phyloP scores from a whole-genome alignment of 2,113 vertebrate species.

The Etheostoma cragini region DNA sequence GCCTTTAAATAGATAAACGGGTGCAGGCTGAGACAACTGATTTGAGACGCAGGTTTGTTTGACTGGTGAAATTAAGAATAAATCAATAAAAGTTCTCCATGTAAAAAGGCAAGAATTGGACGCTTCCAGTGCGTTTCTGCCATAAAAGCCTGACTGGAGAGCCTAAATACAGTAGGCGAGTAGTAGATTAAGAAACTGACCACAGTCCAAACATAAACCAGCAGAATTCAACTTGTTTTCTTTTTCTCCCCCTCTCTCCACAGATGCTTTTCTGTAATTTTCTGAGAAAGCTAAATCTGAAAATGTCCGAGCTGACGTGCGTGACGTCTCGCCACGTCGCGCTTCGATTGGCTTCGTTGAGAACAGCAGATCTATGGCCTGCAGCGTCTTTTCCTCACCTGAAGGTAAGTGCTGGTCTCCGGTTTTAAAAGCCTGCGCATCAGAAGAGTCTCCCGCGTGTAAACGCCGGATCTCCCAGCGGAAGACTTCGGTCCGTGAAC shows the following conservation, averaged over 20 bases:
- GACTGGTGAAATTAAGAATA: background rate
- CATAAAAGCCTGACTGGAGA: constrained; percentile 20
- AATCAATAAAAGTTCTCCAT: background rate
- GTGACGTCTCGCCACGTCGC: background rate
- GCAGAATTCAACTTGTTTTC: constrained; percentile 49
- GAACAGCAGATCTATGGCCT: constrained; percentile 51
- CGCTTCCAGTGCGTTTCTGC: constrained; percentile 74
- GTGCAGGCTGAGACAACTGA: background rate
- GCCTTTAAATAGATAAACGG: background rate
- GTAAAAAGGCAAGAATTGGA: background rate
- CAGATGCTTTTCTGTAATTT: constrained; percentile 37
- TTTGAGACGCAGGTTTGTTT: too few relatives aligned
- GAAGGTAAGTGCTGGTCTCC: constrained; percentile 76
- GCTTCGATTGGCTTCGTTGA: constrained; percentile 12
- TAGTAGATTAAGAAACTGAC: constrained; percentile 56
- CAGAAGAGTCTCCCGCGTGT: constrained; percentile 62
- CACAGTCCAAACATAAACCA: constrained; percentile 67
- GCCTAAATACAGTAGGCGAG: constrained; percentile 54
- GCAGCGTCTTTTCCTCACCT: constrained; percentile 39
- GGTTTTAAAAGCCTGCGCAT: constrained; percentile 66
- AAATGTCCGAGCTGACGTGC: constrained; percentile 53
- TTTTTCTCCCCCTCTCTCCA: background rate
- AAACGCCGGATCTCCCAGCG: constrained; percentile 55
- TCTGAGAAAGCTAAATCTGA: constrained; percentile 73
- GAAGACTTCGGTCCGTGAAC: constrained; percentile 26